Percentiles rank a stretch among this genome's conserved stretches.
phyloP scores from a whole-genome alignment of 2,113 vertebrate genomes.

The Acrocephalus kingi region DNA sequence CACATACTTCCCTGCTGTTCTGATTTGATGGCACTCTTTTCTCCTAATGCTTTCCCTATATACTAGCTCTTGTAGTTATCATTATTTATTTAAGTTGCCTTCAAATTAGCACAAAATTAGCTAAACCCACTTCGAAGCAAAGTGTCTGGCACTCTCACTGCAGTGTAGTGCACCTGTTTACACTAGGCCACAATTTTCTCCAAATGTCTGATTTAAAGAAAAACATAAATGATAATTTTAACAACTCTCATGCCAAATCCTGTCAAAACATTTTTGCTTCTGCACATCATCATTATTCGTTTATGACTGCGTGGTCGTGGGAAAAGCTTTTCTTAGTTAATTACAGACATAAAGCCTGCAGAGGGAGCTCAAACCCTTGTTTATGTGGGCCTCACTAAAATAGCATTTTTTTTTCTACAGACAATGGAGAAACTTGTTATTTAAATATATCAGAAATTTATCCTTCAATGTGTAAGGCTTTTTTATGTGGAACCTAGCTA shows the following conservation, averaged over 20 bases:
- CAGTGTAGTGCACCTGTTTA: constrained; percentile 44
- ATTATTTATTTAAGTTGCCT: constrained; percentile 28
- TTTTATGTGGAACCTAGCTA: background rate
- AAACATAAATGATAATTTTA: constrained; percentile 41
- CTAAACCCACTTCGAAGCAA: background rate
- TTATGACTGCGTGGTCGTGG: constrained; percentile 34
- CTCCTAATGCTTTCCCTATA: background rate
- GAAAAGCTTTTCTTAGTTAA: constrained; percentile 45
- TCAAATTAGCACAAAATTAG: constrained; percentile 21
- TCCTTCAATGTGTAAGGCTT: background rate
- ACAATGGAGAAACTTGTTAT: background rate
- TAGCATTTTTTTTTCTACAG: background rate
- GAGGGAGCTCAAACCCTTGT: constrained; percentile 72
- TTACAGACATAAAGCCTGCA: constrained; percentile 61
- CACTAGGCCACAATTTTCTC: constrained; percentile 20
- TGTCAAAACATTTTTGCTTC: constrained; percentile 72
- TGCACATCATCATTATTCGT: constrained; percentile 57
- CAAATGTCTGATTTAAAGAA: constrained; percentile 51
- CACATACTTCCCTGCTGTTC: background rate
- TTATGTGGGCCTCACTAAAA: constrained; percentile 48
- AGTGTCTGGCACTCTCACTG: background rate
- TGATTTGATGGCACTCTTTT: background rate
- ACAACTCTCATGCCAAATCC: constrained; percentile 52
- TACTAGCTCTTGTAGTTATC: background rate
- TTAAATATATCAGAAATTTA: background rate